Conservation (phyloP, 2,113 vertebrate genomes). For the Ptyas mucosa region DNA sequence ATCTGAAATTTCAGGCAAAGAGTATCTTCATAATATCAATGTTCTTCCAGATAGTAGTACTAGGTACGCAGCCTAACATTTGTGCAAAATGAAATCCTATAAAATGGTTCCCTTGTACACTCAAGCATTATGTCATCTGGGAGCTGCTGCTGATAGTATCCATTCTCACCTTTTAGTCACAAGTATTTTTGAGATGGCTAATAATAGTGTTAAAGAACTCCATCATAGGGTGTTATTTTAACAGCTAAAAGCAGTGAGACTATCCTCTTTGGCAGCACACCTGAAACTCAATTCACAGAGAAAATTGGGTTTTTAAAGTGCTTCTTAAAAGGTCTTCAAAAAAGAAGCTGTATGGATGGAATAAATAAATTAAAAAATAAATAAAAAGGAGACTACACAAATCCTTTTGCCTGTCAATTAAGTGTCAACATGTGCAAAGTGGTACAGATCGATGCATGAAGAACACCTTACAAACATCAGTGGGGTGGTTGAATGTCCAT, state of each 20-base stretch:
- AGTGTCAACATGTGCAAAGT: background rate
- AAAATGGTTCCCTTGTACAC: background rate
- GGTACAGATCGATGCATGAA: background rate
- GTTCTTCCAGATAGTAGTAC: background rate
- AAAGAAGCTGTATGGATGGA: background rate
- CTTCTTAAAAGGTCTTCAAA: background rate
- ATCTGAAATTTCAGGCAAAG: conserved; percentile 10
- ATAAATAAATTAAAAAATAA: background rate
- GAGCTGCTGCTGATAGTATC: background rate
- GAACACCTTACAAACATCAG: background rate
- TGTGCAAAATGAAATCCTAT: background rate
- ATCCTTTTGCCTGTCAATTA: background rate
- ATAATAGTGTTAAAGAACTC: background rate
- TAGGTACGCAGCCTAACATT: background rate
- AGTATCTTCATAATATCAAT: background rate
- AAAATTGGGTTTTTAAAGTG: background rate
- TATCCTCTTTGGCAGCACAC: background rate
- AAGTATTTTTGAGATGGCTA: background rate
- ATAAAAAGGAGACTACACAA: background rate
- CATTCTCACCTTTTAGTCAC: background rate
- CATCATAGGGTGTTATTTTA: background rate
- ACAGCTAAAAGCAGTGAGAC: background rate
- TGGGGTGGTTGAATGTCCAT: background rate
- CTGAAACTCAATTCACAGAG: background rate
- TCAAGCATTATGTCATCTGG: background rate